Evolutionary conservation across 2,888 invertebrate genomes (phyloP).

Genomic region (Pseudoips prasinana): DNA sequence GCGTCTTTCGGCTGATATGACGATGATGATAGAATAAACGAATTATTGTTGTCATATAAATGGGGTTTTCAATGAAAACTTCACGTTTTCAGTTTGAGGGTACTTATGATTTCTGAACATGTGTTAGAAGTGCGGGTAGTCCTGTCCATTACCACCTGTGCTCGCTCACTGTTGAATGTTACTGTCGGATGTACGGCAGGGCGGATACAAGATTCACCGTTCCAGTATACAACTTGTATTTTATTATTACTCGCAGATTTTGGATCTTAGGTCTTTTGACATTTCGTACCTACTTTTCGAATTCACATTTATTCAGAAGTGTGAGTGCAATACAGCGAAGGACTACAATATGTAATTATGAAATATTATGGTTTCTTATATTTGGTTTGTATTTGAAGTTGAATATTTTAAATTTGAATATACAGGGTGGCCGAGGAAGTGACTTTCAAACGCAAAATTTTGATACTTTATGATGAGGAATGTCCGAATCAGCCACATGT

Average conservation of each 20-base stretch:
- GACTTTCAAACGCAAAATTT: no score
- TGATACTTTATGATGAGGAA: no score
- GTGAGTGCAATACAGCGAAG: slow-evolving; percentile 52
- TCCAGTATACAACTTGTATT: slow-evolving; percentile 60
- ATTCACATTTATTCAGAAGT: slow-evolving; percentile 46
- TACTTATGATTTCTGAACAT: no score
- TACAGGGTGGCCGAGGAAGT: no score
- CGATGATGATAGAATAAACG: no score
- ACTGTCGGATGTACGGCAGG: slow-evolving; percentile 41
- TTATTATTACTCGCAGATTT: slow-evolving; percentile 58
- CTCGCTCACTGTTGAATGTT: slow-evolving; percentile 15
- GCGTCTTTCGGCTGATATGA: no score
- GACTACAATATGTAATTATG: slow-evolving; percentile 37
- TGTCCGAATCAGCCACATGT: no score
- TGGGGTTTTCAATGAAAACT: no score
- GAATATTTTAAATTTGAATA: slow-evolving; percentile 43
- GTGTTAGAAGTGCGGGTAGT: no score
- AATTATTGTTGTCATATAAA: no score
- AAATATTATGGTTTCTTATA: slow-evolving; percentile 35
- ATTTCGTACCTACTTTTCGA: slow-evolving; percentile 57
- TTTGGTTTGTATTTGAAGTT: slow-evolving; percentile 59
- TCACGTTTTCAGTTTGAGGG: no score
- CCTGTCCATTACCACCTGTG: no score
- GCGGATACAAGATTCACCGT: slow-evolving; percentile 37
- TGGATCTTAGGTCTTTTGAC: slow-evolving; percentile 73